Conservation (phyloP, 1,140 invertebrate species). For the Zaprionus vittiger region DNA sequence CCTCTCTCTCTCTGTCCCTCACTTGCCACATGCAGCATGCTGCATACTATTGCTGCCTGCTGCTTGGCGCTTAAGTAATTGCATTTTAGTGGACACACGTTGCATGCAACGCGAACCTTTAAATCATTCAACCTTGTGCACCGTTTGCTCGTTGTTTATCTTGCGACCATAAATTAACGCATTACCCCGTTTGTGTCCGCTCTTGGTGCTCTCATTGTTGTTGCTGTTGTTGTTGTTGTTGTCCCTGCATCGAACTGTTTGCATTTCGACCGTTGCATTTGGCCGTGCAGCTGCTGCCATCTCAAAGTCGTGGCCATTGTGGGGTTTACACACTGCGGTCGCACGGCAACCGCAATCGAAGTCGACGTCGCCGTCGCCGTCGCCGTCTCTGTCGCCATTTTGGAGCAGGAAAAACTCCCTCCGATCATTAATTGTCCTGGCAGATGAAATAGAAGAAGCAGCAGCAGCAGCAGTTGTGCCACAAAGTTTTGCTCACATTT, state of each 20-base stretch:
- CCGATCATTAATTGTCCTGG: slow-evolving; percentile 62
- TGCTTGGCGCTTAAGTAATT: slow-evolving; percentile 71
- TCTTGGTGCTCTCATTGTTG: slow-evolving; percentile 21
- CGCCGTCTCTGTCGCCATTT: background rate
- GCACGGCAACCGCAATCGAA: slow-evolving; percentile 68
- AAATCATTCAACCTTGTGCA: slow-evolving; percentile 56
- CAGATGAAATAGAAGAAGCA: slow-evolving; percentile 27
- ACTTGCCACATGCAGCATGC: background rate
- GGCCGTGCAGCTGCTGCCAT: slow-evolving; percentile 75
- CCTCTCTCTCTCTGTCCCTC: background rate
- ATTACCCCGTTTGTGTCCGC: slow-evolving; percentile 49
- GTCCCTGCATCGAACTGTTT: slow-evolving; percentile 77
- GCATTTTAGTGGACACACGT: slow-evolving; percentile 75
- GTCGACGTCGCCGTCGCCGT: slow-evolving; percentile 31
- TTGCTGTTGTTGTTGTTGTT: slow-evolving; percentile 26
- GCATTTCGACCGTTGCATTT: slow-evolving; percentile 75
- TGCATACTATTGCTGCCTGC: background rate
- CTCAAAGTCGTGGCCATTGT: slow-evolving; percentile 60
- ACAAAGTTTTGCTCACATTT: slow-evolving; percentile 42
- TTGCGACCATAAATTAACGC: slow-evolving; percentile 79
- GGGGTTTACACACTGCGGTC: slow-evolving; percentile 71
- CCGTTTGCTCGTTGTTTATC: slow-evolving; percentile 64
- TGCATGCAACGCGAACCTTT: slow-evolving; percentile 61
- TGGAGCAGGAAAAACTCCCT: slow-evolving; percentile 15
- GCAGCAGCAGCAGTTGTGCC: background rate